A percentile compares a stretch with the other conserved stretches of the same genome.
Evolutionary conservation across 2,113 vertebrate genomes (phyloP).

Genomic region (Mionectes macconnelli): DNA sequence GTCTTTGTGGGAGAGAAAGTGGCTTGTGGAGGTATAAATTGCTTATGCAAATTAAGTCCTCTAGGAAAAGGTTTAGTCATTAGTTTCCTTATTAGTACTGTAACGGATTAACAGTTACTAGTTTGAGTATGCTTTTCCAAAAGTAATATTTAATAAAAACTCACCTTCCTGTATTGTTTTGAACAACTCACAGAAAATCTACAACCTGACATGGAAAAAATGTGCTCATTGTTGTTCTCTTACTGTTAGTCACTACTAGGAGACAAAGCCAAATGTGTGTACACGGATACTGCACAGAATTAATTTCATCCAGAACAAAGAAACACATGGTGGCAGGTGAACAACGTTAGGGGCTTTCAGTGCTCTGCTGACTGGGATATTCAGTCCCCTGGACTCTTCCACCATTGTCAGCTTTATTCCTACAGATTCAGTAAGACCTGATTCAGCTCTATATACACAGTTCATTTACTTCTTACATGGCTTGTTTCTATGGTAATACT

Average conservation of each 20-base stretch:
- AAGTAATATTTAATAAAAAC: neutral
- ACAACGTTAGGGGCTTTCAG: neutral
- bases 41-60: conserved; percentile 11
- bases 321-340: conserved; percentile 37
- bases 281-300: neutral
- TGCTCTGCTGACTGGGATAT: neutral
- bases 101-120: neutral
- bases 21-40: neutral
- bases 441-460: neutral
- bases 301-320: conserved; percentile 60
- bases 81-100: neutral
- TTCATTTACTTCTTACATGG: neutral
- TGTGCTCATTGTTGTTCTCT: neutral
- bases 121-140: neutral
- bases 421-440: neutral
- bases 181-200: neutral
- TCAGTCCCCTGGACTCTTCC: neutral
- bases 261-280: neutral
- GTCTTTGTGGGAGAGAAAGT: neutral
- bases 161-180: neutral
- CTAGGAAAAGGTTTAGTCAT: neutral
- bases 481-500: conserved; percentile 59
- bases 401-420: neutral
- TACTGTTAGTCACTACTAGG: neutral
- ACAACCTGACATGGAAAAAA: neutral